Base-by-base conservation (phyloP, 2,113 vertebrate species). In the Ellobius talpinus region DNA sequence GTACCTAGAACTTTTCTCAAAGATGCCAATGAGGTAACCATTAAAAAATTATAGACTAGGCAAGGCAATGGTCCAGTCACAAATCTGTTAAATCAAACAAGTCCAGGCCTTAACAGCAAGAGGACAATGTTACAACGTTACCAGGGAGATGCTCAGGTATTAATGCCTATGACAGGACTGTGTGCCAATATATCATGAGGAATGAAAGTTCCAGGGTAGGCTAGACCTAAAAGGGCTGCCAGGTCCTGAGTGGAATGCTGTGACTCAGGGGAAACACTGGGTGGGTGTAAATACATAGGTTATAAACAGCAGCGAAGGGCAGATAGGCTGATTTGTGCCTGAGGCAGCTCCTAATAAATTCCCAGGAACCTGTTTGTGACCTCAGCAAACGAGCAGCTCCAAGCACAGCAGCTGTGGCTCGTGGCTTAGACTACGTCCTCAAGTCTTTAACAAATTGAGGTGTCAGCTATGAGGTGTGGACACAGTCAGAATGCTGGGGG, bases 1-100 rank as follows among this genome's bases (percentile, higher is more conserved):
- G 87, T 94, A 94, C 63, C 86, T 89, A 93, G 55, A 16, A 86
- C 77, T 87, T 85, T 90, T 90, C 90, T 92, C 63, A 95, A 45
- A 87, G 24, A 97, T 47, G n/a, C 89, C 94, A 95, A 95, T 82
- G n/a, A 89, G 45, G 2, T n/a, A 87, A 70, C n/a, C 68, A 11
- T 86, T 36, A 68, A 87, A 94, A 93, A 42, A 90, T 90, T 90
- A 79, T 50, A 93, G 45, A 86, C 58, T 3, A 79, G 65, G 63
- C 36, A 84, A 55, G n/a, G 47, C 29, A 74, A 73, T 74, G 7
- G 52, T 91, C 63, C 88, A 23, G 26, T 39, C 93, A 93, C 70
- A 93, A 95, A 90, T 92, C 86, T 87, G 24, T 36, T 94, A 52
- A 94, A 58, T 58, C 45, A 95, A 78, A 29, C 23, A 93, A 90